These are phyloP conservation scores for Brenthis hecate DNA, from an alignment of 2,888 invertebrate genomes.

Conservation along the genomic window DNA sequence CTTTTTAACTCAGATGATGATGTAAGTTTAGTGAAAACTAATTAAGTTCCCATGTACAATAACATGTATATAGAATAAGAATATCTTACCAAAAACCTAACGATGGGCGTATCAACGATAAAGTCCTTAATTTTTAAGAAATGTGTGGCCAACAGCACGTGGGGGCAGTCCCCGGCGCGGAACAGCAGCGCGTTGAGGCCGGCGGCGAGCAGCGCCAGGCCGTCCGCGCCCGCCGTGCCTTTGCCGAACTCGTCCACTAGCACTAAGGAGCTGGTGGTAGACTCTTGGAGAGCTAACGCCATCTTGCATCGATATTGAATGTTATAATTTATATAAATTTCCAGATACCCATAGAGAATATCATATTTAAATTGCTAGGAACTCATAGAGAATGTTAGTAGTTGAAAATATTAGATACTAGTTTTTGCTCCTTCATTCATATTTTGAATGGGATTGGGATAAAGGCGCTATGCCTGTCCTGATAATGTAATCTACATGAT, in stretches of 20 bases:
- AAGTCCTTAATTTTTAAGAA: constrained; percentile 85
- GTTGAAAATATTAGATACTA: no score
- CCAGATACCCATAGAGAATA: not conserved
- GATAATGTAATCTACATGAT: no score
- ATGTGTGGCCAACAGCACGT: constrained; percentile 90
- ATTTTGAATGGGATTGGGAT: not conserved
- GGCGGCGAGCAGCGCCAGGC: constrained; percentile 87
- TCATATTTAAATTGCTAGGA: no score
- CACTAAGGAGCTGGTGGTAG: constrained; percentile 86
- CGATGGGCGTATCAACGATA: constrained; percentile 77
- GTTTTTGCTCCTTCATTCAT: not conserved
- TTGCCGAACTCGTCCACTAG: constrained; percentile 95
- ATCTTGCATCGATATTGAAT: constrained; percentile 75
- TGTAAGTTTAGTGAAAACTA: no score
- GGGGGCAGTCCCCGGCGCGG: constrained; percentile 84
- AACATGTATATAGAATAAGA: not conserved
- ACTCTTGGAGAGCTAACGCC: constrained; percentile 85
- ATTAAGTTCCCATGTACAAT: no score
- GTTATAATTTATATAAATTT: no score
- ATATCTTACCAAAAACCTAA: constrained; percentile 79
- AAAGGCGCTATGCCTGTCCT: no score
- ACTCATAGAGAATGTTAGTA: no score
- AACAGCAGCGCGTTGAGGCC: constrained; percentile 85
- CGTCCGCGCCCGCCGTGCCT: constrained; percentile 90
- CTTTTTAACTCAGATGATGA: no score